Percentiles rank a stretch among this genome's conserved stretches.
phyloP scores from a whole-genome alignment of 2,888 invertebrate species.

The Mythimna loreyi region DNA sequence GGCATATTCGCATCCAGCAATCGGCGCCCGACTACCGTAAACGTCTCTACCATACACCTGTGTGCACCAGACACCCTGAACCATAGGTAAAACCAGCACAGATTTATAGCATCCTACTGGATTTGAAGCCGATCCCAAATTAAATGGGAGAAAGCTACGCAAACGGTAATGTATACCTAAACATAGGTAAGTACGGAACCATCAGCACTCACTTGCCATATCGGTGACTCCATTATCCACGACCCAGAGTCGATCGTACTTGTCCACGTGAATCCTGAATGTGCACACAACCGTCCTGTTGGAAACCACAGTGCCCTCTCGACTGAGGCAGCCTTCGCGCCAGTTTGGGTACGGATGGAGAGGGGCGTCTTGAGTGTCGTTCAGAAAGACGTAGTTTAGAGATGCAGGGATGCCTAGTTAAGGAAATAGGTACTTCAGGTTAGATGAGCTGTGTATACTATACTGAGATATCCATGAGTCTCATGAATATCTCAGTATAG shows the following conservation, averaged over 20 bases:
- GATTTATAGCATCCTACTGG: too few species aligned
- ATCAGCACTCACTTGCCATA: conserved; percentile 89
- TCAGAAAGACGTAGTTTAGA: conserved; percentile 89
- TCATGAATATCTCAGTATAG: too few species aligned
- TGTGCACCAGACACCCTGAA: too few species aligned
- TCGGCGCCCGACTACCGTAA: too few species aligned
- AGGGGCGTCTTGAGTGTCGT: conserved; percentile 91
- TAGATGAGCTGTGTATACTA: not conserved
- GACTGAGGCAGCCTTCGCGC: conserved; percentile 93
- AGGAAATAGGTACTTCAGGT: not conserved
- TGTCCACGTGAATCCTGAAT: conserved; percentile 93
- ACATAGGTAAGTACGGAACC: too few species aligned
- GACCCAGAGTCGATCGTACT: conserved; percentile 94
- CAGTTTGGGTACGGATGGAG: conserved; percentile 94
- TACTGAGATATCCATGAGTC: not conserved
- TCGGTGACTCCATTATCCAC: conserved; percentile 94
- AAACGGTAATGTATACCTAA: not conserved
- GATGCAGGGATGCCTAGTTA: conserved; percentile 78
- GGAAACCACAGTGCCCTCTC: conserved; percentile 72
- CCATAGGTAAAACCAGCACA: too few species aligned
- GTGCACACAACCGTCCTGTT: conserved; percentile 92
- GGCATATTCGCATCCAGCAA: too few species aligned
- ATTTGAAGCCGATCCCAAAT: too few species aligned
- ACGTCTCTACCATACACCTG: too few species aligned
- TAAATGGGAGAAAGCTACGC: too few species aligned